Evolutionary conservation across 2,888 invertebrate species (phyloP), one percentile per base, ranked within the genome.

Genomic region (Agriopis leucophaearia): DNA sequence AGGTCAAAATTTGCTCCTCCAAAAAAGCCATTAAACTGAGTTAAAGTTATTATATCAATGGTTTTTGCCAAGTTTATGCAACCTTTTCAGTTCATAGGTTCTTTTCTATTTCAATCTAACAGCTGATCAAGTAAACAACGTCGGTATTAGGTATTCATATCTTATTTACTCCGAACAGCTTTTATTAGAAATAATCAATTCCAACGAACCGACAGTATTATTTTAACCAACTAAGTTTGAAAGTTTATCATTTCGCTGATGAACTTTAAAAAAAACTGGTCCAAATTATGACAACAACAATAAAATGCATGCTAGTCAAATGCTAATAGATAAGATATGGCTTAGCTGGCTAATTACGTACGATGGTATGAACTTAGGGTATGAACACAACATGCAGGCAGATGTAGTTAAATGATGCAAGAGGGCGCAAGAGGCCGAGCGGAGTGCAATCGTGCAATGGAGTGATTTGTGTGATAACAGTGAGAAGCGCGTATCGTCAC

Each of bases 401-500:
- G 71, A 76, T 72, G 67, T 73, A 69, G 60, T 54, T 55, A 78
- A 75, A 80, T 82, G 83, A 83, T 83, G 84, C 82, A 84, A 83
- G 82, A 84, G 81, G 78, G 84, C 80, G 81, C 80, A 78, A 82
- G 83, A 83, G 83, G 81, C 81, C 83, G 80, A 77, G 82, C 77
- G 78, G 75, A 78, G 78, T 79, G 81, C 80, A 79, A 76, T 73
- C 73, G 69, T 68, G 64, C 73, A 72, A 72, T 78, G 75, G 72
- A 74, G 75, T 71, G 72, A 78, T 69, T 78, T 64, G 73, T 82
- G 84, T 82, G 84, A 85, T 86, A 85, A 84, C 76, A 82, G 81
- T 80, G 78, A 78, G 76, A 79, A 90, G 76, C 87, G 71, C 84
- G 85, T 89, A 89, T 90, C 88, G 91, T 90, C 88, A 89, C 47